Conservation (phyloP, 2,888 invertebrate species). For the Pristionchus japonicus region DNA sequence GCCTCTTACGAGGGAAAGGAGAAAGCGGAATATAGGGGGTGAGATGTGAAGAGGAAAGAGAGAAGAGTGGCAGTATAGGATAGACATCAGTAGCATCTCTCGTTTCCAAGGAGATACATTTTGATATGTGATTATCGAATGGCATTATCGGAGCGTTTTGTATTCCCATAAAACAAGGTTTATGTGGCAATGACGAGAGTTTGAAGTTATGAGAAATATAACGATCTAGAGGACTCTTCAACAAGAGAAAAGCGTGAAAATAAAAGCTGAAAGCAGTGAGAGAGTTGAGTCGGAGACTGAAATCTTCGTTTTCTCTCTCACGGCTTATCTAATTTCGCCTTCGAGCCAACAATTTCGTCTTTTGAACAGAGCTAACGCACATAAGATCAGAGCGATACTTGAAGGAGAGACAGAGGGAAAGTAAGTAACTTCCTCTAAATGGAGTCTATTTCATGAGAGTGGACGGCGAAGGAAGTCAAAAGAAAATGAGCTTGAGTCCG, state of each 20-base stretch:
- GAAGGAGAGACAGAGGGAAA: background rate
- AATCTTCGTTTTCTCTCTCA: constrained; percentile 19
- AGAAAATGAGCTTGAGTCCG: background rate
- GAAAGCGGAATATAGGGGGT: constrained; percentile 26
- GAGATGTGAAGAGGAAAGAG: constrained; percentile 4
- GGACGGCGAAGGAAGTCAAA: background rate
- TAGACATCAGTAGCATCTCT: background rate
- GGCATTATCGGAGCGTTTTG: background rate
- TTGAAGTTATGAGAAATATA: background rate
- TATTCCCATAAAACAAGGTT: background rate
- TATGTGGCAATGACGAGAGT: background rate
- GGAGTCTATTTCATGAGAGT: background rate
- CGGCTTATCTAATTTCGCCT: constrained; percentile 31
- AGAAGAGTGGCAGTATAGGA: background rate
- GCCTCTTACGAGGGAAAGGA: background rate
- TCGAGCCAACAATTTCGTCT: background rate
- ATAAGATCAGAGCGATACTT: background rate
- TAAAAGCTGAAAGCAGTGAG: background rate
- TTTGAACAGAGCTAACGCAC: background rate
- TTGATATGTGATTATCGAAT: background rate
- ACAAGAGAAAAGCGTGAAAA: background rate
- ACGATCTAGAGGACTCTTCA: background rate
- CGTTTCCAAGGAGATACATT: background rate
- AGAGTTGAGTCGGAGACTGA: background rate
- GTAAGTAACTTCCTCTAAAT: background rate